phyloP scores from a whole-genome alignment of 2,113 vertebrate genomes.

The Halcyon senegalensis region DNA sequence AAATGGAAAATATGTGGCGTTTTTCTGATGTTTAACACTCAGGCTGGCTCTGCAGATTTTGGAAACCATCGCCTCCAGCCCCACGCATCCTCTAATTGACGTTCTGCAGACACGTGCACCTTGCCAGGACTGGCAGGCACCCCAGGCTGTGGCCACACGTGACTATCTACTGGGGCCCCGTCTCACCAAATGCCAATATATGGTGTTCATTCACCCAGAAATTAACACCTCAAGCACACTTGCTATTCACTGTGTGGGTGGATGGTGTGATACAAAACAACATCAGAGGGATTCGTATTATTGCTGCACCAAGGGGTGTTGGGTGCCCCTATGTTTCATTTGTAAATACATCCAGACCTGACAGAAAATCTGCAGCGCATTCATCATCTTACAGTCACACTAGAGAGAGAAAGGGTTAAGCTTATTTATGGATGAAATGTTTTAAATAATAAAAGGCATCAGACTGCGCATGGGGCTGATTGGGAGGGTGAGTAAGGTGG shows the following conservation, averaged over 20 bases:
- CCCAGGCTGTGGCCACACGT: neutral
- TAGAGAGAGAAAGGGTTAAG: neutral
- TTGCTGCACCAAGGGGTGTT: neutral
- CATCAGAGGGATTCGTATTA: neutral
- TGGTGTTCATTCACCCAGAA: neutral
- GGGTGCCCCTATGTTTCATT: neutral
- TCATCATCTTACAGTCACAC: neutral
- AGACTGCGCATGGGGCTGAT: neutral
- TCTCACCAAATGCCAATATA: neutral
- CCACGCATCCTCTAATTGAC: neutral
- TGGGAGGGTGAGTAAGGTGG: neutral
- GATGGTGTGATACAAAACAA: neutral
- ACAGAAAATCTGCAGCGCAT: neutral
- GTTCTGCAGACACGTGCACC: neutral
- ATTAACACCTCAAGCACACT: neutral
- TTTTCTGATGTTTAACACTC: neutral
- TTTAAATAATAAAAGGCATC: neutral
- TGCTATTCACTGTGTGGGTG: neutral
- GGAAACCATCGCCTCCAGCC: neutral
- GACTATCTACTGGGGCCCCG: neutral
- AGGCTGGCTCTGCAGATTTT: neutral
- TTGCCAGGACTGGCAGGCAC: neutral
- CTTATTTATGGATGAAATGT: neutral
- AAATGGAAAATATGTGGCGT: constrained; percentile 15
- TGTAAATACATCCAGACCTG: neutral